Evolutionary conservation across 2,797 vertebrate species (phyloP), one percentile per base, ranked within the genome.

Genomic region (Morus bassanus): DNA sequence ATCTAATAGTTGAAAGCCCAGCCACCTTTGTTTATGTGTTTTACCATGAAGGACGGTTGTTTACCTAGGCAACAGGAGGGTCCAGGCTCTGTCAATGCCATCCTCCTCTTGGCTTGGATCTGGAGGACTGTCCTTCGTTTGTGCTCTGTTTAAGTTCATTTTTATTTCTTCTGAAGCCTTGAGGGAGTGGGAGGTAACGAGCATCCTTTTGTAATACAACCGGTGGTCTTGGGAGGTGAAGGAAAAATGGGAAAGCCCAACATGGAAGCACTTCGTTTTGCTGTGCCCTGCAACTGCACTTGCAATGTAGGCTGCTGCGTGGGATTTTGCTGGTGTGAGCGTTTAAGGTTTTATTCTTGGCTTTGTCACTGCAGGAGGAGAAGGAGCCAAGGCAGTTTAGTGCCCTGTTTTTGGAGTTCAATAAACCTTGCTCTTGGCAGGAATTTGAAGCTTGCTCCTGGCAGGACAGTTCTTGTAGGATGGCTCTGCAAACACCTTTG

Each of bases 251-350:
- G 60, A 33, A 45, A 18, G 51, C 45, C 54, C 61, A 30, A 3
- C 8, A 0, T 28, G 57, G 83, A 13, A 59, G 10, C 0, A 0
- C 39, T 88, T 48, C 31, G 50, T 72, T 35, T 4, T 22, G 56
- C 56, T 39, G 51, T n/a, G 59, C 39, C 63, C 77, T 65, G 41
- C 72, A 30, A 1, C 56, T 64, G 63, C 4, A 0, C 27, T 30
- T 14, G 45, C 37, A 31, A n/a, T 3, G 0, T 22, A 13, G 46
- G 48, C 50, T 19, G 37, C 53, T 2, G 28, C 31, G 5, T 6
- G 46, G 72, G 15, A 1, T n/a, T 33, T 23, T 45, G 60, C 45
- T 72, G 75, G 1, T 6, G 10, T 5, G 30, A 33, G 19, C 1
- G 30, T 8, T 35, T 35, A 9, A 31, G 73, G 50, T 39, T 89